These are phyloP conservation scores for Haliclona indistincta DNA, from an alignment of 37 sponge, comb jelly and placozoan genomes.

Conservation along the genomic window DNA sequence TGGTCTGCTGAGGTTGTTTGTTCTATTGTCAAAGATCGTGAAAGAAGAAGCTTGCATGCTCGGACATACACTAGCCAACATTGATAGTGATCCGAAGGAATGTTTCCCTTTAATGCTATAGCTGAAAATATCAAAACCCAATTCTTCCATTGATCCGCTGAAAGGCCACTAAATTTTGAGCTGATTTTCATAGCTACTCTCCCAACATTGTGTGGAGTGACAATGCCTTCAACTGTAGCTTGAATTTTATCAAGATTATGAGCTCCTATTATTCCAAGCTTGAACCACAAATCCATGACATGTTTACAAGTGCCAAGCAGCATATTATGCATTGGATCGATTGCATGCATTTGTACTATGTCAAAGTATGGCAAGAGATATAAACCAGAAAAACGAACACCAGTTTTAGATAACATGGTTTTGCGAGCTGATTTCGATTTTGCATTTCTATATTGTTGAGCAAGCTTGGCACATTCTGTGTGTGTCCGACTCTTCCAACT, in stretches of 20 bases:
- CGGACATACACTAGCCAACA: constrained; percentile 64
- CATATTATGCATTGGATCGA: no score
- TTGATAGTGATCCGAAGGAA: constrained; percentile 15
- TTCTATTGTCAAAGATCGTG: constrained; percentile 6
- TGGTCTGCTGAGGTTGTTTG: constrained; percentile 30
- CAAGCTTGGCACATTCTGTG: not conserved
- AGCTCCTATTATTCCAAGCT: no score
- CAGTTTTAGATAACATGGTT: constrained; percentile 12
- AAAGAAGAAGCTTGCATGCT: constrained; percentile 33
- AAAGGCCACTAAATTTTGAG: constrained; percentile 42
- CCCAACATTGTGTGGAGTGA: constrained; percentile 40
- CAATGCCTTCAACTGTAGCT: not conserved
- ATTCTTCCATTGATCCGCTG: constrained; percentile 65
- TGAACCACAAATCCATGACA: no score
- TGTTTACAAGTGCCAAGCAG: no score
- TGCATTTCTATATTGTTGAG: no score
- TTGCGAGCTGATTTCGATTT: no score
- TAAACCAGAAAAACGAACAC: constrained; percentile 44
- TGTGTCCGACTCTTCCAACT: constrained; percentile 19
- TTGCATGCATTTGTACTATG: constrained; percentile 10
- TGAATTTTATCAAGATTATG: constrained; percentile 44
- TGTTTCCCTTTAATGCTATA: constrained; percentile 18
- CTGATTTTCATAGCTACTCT: constrained; percentile 41
- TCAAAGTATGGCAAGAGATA: constrained; percentile 52
- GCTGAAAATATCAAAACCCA: constrained; percentile 62